Percentiles rank a stretch among this genome's conserved stretches.
Evolutionary conservation across 2,888 invertebrate genomes (phyloP).

Genomic region (Folsomia manolachei): DNA sequence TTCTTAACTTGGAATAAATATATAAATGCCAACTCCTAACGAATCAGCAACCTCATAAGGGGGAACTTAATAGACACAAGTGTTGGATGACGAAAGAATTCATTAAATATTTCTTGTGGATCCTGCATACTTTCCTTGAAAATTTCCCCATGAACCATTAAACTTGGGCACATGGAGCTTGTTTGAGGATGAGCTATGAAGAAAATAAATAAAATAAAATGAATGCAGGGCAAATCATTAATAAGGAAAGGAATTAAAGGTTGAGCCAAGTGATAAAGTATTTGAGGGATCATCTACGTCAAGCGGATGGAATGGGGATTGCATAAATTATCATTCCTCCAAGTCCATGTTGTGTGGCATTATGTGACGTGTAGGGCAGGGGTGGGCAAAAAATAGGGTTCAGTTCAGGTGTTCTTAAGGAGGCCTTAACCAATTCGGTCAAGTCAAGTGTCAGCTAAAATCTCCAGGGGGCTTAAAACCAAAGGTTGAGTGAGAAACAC

Average conservation of each 20-base stretch:
- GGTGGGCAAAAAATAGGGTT: slow-evolving; percentile 42
- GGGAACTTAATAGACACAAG: too few relatives aligned
- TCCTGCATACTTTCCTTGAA: not conserved
- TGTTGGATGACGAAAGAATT: too few relatives aligned
- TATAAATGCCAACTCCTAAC: too few relatives aligned
- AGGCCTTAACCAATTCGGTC: slow-evolving; percentile 51
- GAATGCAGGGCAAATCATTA: slow-evolving; percentile 41
- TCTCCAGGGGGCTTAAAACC: slow-evolving; percentile 48
- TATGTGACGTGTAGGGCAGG: slow-evolving; percentile 50
- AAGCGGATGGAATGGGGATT: slow-evolving; percentile 48
- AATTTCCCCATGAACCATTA: slow-evolving; percentile 12
- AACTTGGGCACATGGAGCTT: slow-evolving; percentile 3
- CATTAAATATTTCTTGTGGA: not conserved
- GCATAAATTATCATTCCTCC: slow-evolving; percentile 49
- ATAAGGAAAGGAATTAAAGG: slow-evolving; percentile 40
- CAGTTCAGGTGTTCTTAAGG: slow-evolving; percentile 51
- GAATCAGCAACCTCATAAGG: too few relatives aligned
- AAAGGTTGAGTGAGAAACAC: slow-evolving; percentile 49
- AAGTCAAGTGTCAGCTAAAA: slow-evolving; percentile 51
- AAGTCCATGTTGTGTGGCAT: slow-evolving; percentile 47
- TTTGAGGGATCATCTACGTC: slow-evolving; percentile 49
- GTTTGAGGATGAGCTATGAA: slow-evolving; percentile 15
- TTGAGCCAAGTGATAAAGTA: slow-evolving; percentile 49
- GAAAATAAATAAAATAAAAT: too few relatives aligned
- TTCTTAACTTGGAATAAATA: too few relatives aligned